phyloP scores from a whole-genome alignment of 2,888 invertebrate species.

The Idaea straminata region DNA sequence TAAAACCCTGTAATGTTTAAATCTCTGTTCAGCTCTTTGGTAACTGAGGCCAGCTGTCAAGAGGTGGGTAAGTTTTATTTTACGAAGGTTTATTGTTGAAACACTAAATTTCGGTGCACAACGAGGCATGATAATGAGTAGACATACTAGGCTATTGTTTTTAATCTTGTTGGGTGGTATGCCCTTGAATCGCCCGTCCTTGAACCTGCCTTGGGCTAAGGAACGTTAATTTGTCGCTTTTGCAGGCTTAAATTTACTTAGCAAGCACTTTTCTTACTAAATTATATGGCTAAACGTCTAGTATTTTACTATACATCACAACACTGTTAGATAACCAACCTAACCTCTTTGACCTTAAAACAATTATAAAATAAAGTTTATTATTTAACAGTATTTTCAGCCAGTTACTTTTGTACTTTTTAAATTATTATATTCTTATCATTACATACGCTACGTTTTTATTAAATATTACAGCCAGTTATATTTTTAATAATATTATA shows the following conservation, averaged over 20 bases:
- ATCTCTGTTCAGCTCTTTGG: constrained; percentile 81
- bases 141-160: constrained; percentile 21
- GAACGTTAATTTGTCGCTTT: not conserved
- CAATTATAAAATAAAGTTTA: constrained; percentile 11
- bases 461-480: not conserved
- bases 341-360: constrained; percentile 63
- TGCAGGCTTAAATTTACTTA: constrained; percentile 2
- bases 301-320: constrained; percentile 20
- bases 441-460: not conserved
- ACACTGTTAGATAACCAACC: constrained; percentile 57
- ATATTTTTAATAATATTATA: not conserved
- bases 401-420: constrained; percentile 7
- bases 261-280: constrained; percentile 4
- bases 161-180: constrained; percentile 23
- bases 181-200: constrained; percentile 71
- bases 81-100: constrained; percentile 15
- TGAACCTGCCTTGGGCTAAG: constrained; percentile 44
- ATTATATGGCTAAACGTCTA: constrained; percentile 14
- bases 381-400: not conserved
- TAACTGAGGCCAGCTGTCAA: constrained; percentile 85
- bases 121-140: not conserved
- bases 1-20: constrained; percentile 82
- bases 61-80: constrained; percentile 86
- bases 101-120: not conserved
- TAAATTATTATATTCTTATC: not conserved